A percentile compares a stretch with the other conserved stretches of the same genome.
These are phyloP conservation scores for Arvicanthis niloticus DNA, from an alignment of 2,113 vertebrate species.

Conservation along the genomic window DNA sequence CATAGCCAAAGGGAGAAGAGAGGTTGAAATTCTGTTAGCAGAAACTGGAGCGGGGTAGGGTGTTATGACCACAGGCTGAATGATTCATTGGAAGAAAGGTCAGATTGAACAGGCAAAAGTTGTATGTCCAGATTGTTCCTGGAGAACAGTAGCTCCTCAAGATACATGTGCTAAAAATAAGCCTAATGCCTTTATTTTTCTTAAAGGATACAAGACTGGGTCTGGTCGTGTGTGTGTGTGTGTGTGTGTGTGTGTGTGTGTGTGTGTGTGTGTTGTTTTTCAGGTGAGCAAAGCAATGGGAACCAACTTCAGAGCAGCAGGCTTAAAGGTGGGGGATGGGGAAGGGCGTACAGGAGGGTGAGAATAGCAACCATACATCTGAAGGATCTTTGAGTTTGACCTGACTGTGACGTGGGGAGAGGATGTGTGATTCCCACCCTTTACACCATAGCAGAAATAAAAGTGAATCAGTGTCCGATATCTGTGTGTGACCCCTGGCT, in stretches of 20 bases:
- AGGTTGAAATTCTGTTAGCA: background rate
- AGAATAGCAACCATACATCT: background rate
- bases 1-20: background rate
- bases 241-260: background rate
- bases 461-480: conserved; percentile 90
- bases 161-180: background rate
- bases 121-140: background rate
- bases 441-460: conserved; percentile 87
- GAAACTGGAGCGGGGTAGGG: background rate
- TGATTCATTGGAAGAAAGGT: background rate
- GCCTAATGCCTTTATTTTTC: background rate
- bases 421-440: no score
- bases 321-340: background rate
- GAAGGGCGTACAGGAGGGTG: background rate
- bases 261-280: background rate
- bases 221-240: no score
- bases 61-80: background rate
- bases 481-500: conserved; percentile 83
- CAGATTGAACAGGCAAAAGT: background rate
- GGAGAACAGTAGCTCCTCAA: background rate
- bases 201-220: background rate
- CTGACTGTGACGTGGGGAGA: background rate
- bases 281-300: background rate
- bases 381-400: background rate
- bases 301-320: background rate